Conservation (phyloP, 1,140 invertebrate genomes). For the Ceratina japonica region DNA sequence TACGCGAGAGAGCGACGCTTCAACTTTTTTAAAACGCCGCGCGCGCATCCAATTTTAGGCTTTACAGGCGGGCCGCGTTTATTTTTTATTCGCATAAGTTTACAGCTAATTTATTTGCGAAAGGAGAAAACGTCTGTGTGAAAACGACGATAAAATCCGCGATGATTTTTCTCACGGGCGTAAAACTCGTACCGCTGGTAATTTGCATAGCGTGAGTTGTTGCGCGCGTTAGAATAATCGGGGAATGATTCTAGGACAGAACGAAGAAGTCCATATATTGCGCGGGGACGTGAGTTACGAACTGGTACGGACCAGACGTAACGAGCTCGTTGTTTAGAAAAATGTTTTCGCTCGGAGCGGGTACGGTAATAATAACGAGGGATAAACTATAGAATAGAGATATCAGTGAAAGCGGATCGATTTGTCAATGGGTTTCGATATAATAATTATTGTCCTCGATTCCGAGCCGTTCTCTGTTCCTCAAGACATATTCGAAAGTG, state of each 20-base stretch:
- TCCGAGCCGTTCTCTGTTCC: no score
- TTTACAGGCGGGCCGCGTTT: no score
- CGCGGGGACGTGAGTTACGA: constrained; percentile 39
- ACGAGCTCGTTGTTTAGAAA: constrained; percentile 40
- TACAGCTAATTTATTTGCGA: no score
- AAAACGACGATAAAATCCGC: no score
- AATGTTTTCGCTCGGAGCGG: constrained; percentile 28
- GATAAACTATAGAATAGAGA: constrained; percentile 29
- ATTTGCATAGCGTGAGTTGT: background rate
- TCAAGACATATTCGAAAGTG: no score
- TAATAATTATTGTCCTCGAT: constrained; percentile 16
- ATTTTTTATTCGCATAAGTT: no score
- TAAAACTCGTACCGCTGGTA: background rate
- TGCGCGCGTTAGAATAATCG: constrained; percentile 46
- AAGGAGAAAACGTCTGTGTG: no score
- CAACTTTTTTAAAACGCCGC: no score
- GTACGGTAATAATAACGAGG: constrained; percentile 46
- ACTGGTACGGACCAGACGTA: constrained; percentile 47
- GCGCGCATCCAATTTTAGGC: no score
- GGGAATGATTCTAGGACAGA: constrained; percentile 16
- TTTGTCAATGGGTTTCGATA: constrained; percentile 19
- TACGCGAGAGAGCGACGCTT: background rate
- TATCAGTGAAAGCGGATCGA: constrained; percentile 56
- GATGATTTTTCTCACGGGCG: no score
- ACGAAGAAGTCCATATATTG: constrained; percentile 15